A percentile compares a stretch with the other conserved stretches of the same genome.
Conservation (phyloP, 2,797 vertebrate genomes). For the Danio jaintianensis region DNA sequence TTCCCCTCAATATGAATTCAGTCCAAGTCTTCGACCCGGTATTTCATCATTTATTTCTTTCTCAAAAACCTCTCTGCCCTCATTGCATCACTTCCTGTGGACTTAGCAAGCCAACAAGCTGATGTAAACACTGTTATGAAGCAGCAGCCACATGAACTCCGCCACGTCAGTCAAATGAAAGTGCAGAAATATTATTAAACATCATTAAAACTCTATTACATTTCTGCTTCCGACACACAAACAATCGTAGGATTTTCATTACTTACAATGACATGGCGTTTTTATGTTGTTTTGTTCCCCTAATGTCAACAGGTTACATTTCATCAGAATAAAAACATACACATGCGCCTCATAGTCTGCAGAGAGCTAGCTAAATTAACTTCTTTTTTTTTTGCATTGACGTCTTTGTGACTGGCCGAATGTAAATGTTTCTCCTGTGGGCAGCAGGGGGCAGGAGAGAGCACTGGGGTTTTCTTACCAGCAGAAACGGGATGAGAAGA, state of each 20-base stretch:
- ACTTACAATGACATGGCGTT: slow-evolving; percentile 40
- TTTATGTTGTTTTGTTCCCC: slow-evolving; percentile 26
- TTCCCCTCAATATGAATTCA: slow-evolving; percentile 67
- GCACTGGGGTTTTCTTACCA: slow-evolving; percentile 64
- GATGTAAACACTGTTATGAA: slow-evolving; percentile 40
- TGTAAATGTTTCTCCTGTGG: slow-evolving; percentile 53
- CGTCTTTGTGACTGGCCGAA: slow-evolving; percentile 61
- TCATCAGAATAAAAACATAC: slow-evolving; percentile 62
- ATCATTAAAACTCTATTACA: slow-evolving; percentile 66
- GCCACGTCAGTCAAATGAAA: slow-evolving; percentile 68
- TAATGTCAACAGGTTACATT: slow-evolving; percentile 53
- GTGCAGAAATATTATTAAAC: slow-evolving; percentile 72
- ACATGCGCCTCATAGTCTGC: slow-evolving; percentile 69
- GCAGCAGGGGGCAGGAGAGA: slow-evolving; percentile 64
- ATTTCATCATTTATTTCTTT: slow-evolving; percentile 60
- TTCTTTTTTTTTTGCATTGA: slow-evolving; percentile 57
- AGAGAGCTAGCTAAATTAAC: slow-evolving; percentile 73
- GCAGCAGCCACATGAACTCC: slow-evolving; percentile 73
- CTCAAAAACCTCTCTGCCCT: slow-evolving; percentile 43
- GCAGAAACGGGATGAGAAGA: slow-evolving; percentile 64
- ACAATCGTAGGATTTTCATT: slow-evolving; percentile 53
- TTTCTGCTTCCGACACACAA: slow-evolving; percentile 66
- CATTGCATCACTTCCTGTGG: slow-evolving; percentile 55
- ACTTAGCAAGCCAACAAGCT: slow-evolving; percentile 51
- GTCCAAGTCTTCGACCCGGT: slow-evolving; percentile 55